phyloP scores from a whole-genome alignment of 2,113 vertebrate species.

The Platichthys stellatus region DNA sequence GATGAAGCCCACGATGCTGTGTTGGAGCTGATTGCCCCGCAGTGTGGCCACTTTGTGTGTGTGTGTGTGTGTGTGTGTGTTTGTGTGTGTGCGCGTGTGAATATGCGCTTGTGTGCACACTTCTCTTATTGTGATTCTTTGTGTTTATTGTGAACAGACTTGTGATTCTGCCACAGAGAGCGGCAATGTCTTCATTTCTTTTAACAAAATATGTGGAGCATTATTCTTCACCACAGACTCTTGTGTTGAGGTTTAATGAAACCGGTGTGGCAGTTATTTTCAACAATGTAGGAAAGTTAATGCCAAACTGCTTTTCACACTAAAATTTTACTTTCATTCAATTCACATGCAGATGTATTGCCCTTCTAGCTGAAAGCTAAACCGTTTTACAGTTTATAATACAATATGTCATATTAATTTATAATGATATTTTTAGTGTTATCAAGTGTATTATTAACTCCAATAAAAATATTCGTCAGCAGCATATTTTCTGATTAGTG shows the following conservation, averaged over 20 bases:
- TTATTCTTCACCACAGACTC: neutral
- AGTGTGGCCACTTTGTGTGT: constrained; percentile 38
- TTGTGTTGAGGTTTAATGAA: too few relatives aligned
- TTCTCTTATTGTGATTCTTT: neutral
- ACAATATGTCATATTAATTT: too few relatives aligned
- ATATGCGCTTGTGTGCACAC: constrained; percentile 13
- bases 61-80: neutral
- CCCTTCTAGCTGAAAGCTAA: too few relatives aligned
- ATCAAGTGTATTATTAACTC: neutral
- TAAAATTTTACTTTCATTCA: too few relatives aligned
- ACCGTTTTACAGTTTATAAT: too few relatives aligned
- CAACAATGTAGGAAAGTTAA: too few relatives aligned
- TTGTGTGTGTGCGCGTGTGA: constrained; percentile 15
- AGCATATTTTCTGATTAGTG: neutral
- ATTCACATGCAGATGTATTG: too few relatives aligned
- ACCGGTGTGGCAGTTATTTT: neutral
- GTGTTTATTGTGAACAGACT: constrained; percentile 27
- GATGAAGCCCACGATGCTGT: constrained; percentile 48
- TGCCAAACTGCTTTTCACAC: too few relatives aligned
- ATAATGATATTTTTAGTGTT: too few relatives aligned
- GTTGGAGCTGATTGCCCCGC: constrained; percentile 19
- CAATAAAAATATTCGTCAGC: neutral
- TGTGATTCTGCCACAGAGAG: constrained; percentile 15
- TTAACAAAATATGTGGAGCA: neutral
- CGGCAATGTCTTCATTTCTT: constrained; percentile 3